These are phyloP conservation scores for Sycophila sp. DNA, from an alignment of 1,140 invertebrate species.

Conservation along the genomic window DNA sequence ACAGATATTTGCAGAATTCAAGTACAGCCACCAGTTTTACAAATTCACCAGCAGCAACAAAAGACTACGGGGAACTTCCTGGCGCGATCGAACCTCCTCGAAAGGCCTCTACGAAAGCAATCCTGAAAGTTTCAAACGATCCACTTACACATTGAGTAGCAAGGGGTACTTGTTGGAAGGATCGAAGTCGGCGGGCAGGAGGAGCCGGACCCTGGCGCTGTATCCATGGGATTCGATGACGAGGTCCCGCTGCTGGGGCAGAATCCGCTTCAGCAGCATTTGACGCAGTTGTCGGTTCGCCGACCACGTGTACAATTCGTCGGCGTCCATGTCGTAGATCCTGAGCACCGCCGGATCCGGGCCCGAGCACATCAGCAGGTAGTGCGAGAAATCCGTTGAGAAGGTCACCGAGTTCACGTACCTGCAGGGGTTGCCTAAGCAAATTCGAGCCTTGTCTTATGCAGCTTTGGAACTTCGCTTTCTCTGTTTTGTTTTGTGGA, in stretches of 20 bases:
- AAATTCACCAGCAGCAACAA: no score
- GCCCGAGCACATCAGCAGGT: constrained; percentile 76
- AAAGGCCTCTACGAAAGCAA: no score
- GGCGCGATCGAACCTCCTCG: no score
- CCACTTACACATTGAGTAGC: constrained; percentile 54
- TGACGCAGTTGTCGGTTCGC: constrained; percentile 67
- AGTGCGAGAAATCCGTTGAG: constrained; percentile 71
- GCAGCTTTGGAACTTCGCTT: no score
- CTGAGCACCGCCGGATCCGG: constrained; percentile 55
- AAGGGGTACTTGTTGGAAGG: constrained; percentile 51
- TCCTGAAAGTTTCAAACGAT: no score
- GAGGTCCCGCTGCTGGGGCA: constrained; percentile 70
- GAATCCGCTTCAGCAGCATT: constrained; percentile 65
- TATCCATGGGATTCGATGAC: constrained; percentile 70
- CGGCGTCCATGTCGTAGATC: constrained; percentile 35
- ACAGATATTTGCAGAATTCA: no score
- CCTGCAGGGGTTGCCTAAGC: constrained; percentile 65
- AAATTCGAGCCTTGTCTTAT: no score
- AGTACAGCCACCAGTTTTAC: no score
- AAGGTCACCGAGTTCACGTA: constrained; percentile 72
- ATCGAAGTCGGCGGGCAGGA: constrained; percentile 62
- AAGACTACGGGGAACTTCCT: no score
- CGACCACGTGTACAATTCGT: constrained; percentile 67
- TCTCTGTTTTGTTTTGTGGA: no score
- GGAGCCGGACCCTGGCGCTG: constrained; percentile 56